These are phyloP conservation scores for Alauda arvensis DNA, from an alignment of 2,797 vertebrate genomes.

Conservation along the genomic window DNA sequence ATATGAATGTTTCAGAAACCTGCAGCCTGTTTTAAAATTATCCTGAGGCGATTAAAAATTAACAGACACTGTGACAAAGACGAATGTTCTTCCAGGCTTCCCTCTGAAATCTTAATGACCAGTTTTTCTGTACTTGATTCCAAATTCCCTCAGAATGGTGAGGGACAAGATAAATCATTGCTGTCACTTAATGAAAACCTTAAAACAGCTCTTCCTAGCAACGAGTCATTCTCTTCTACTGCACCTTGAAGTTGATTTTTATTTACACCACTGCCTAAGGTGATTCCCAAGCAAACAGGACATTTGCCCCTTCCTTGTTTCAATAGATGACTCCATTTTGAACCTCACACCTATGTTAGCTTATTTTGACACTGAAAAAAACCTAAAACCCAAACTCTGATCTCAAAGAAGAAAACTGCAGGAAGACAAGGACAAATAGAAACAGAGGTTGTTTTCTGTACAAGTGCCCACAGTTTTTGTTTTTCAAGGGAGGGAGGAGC, in stretches of 20 bases:
- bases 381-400: neutral
- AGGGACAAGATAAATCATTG: neutral
- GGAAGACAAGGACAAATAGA: slow-evolving; percentile 12
- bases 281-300: neutral
- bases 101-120: slow-evolving; percentile 17
- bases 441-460: slow-evolving; percentile 8
- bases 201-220: neutral
- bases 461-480: slow-evolving; percentile 35
- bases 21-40: slow-evolving; percentile 42
- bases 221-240: neutral
- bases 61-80: neutral
- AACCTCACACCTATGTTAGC: fast-evolving
- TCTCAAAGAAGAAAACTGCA: slow-evolving; percentile 10
- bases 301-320: neutral
- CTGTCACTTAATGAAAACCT: slow-evolving; percentile 1
- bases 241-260: neutral
- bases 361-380: neutral
- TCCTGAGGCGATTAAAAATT: neutral
- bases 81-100: neutral
- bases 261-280: neutral
- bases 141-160: neutral
- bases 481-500: slow-evolving; percentile 48
- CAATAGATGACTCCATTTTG: neutral
- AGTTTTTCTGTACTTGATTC: neutral
- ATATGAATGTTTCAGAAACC: slow-evolving; percentile 38